These are phyloP conservation scores for Clepsis dumicolana DNA, from an alignment of 2,888 invertebrate genomes.

Conservation along the genomic window DNA sequence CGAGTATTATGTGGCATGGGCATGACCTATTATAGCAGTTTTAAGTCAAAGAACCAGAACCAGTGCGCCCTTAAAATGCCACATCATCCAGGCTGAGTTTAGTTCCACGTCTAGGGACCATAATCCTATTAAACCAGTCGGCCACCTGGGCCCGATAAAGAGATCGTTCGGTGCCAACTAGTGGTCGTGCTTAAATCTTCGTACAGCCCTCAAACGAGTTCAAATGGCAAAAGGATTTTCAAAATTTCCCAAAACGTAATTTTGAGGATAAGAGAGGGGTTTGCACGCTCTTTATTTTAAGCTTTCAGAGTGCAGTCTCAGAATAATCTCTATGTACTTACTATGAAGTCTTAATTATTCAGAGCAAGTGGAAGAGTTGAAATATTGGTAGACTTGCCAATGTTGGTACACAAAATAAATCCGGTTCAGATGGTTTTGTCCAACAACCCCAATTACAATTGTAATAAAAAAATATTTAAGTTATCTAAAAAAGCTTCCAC, in stretches of 20 bases:
- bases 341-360: too few species aligned
- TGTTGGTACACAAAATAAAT: too few species aligned
- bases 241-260: conserved; percentile 15
- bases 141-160: conserved; percentile 57
- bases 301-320: neutral
- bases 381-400: too few species aligned
- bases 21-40: too few species aligned
- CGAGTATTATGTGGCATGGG: too few species aligned
- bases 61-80: neutral
- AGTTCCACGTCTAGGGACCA: conserved; percentile 45
- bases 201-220: conserved; percentile 4
- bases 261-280: neutral
- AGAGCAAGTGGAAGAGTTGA: too few species aligned
- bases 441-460: too few species aligned
- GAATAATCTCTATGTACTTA: too few species aligned
- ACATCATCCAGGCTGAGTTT: conserved; percentile 33
- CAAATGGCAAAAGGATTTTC: conserved; percentile 26
- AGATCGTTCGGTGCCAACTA: conserved; percentile 46
- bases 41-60: too few species aligned
- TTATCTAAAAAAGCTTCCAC: neutral
- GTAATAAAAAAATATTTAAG: too few species aligned
- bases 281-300: conserved; percentile 2
- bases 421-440: too few species aligned
- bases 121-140: conserved; percentile 56
- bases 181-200: conserved; percentile 37